Base-by-base conservation (phyloP, 2,113 vertebrate genomes). In the Cyanistes caeruleus region DNA sequence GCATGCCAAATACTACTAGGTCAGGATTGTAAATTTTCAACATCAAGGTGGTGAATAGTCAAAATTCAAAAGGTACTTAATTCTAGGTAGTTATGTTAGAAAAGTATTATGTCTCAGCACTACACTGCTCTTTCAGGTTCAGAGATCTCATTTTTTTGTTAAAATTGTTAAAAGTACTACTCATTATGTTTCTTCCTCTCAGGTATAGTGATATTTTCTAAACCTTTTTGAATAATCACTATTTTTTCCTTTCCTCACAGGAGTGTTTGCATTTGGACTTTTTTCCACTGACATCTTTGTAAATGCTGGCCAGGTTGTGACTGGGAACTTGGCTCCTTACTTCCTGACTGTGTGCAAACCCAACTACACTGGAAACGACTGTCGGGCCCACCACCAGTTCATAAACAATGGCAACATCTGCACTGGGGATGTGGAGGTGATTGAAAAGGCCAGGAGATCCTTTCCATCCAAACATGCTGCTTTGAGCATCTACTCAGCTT, bases 211-310 rank as follows among this genome's bases (percentile, higher is more conserved):
- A 18, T 37, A 22, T 58, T 37, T 77, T 72, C 49, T 13, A 79
- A 88, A 33, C 9, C 23, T 60, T 5, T 67, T 83, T 64, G 73
- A 93, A 35, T 91, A 89, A 93, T 70, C 11, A 23, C 41, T 74
- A 2, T 51, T 87, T 95, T 88, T 75, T 87, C 94, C 72, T 96
- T 90, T 76, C 28, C 48, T 97, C 77, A 15, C 97, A 99, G 99
- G 99, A 89, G 99, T 99, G 70, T 99, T 99, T 97, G 99, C 99
- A 0, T 99, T 99, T 90, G 99, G 99, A 86, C 98, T 99, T 97
- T 99, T 99, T 97, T 99, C 99, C 94, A 99, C 99, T 15, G 99
- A 99, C 97, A 99, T 99, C 98, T 99, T 99, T 96, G 99, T 99
- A 95, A 99, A 99, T 0, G 99, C 99, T 2, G 99, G 99, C 87